Evolutionary conservation across 2,888 invertebrate species (phyloP).

Genomic region (Tricholauxania praeusta): DNA sequence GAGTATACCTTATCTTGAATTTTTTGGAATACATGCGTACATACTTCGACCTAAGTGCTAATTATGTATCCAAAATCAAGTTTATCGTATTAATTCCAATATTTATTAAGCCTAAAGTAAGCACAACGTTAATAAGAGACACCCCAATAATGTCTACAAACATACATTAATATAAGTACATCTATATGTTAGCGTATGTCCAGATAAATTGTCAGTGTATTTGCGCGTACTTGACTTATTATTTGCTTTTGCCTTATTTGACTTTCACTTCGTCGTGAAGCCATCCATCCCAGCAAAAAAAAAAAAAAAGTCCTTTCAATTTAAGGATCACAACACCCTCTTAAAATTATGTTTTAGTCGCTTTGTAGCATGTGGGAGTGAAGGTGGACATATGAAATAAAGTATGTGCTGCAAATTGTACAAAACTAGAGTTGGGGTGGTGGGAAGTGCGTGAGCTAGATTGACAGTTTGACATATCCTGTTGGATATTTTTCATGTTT

Average conservation of each 20-base stretch:
- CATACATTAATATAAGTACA: no score
- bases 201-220: background rate
- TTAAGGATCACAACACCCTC: constrained; percentile 37
- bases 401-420: constrained; percentile 18
- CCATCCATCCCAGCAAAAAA: background rate
- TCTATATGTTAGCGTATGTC: no score
- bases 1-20: no score
- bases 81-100: no score
- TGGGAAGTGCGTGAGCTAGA: constrained; percentile 6
- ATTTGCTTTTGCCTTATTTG: constrained; percentile 16
- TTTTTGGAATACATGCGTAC: no score
- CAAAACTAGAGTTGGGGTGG: constrained; percentile 10
- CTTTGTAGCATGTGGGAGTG: constrained; percentile 26
- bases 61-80: no score
- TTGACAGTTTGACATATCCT: constrained; percentile 25
- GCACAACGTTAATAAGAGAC: no score
- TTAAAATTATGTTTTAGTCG: constrained; percentile 17
- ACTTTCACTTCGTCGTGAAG: constrained; percentile 1
- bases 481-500: background rate
- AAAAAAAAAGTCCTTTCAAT: constrained; percentile 28
- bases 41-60: no score
- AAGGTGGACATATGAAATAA: constrained; percentile 44
- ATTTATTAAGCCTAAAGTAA: no score
- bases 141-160: no score
- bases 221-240: constrained; percentile 24